Evolutionary conservation across 2,797 vertebrate species (phyloP).

Genomic region (Pseudotriccus pelzelni): DNA sequence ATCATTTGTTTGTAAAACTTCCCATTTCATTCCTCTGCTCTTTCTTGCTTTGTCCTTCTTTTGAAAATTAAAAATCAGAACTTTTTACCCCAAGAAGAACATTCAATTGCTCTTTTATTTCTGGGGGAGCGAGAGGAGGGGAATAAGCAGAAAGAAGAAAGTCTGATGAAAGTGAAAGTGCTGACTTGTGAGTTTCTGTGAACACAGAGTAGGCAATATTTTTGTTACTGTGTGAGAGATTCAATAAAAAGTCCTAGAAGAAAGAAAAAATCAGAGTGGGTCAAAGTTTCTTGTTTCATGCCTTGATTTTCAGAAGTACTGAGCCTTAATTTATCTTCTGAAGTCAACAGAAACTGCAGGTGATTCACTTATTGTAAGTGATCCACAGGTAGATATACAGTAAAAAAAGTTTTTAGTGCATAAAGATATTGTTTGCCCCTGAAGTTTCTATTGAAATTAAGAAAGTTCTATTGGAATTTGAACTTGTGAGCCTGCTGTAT

Average conservation of each 20-base stretch:
- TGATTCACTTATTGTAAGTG: background rate
- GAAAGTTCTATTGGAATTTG: background rate
- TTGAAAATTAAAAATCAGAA: background rate
- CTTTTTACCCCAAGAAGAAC: background rate
- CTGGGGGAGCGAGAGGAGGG: rapidly evolving
- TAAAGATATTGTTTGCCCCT: background rate
- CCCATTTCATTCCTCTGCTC: background rate
- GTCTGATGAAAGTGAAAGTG: background rate
- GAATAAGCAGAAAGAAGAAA: background rate
- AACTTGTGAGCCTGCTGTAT: background rate
- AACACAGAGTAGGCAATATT: background rate
- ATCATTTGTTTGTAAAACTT: background rate
- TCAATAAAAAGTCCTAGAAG: background rate
- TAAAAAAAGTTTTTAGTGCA: background rate
- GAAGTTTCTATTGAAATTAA: background rate
- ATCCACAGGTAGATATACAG: background rate
- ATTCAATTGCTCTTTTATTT: background rate
- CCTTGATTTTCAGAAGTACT: background rate
- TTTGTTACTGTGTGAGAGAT: background rate
- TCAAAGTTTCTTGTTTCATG: background rate
- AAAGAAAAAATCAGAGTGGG: background rate
- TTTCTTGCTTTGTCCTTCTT: background rate
- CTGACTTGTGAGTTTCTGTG: background rate
- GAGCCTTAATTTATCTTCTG: background rate
- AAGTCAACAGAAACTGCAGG: background rate